phyloP scores from a whole-genome alignment of 1,140 invertebrate genomes.

The Doryteuthis pealeii region DNA sequence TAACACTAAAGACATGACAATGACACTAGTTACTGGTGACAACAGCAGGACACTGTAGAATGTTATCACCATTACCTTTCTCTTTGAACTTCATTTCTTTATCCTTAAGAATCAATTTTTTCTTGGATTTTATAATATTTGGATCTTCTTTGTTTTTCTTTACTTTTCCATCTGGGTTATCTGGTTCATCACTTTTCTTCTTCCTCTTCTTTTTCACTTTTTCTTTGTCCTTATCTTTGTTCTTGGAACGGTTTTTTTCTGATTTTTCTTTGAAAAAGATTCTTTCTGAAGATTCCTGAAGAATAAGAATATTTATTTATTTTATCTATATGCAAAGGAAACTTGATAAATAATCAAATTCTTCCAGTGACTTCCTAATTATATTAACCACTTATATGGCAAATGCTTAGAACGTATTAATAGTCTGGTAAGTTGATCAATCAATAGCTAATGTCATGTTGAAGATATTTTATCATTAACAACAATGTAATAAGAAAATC shows the following conservation, averaged over 20 bases:
- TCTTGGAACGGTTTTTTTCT: slow-evolving; percentile 21
- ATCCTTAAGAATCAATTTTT: slow-evolving; percentile 1
- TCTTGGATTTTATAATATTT: not conserved
- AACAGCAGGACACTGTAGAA: too few species aligned
- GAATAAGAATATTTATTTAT: not conserved
- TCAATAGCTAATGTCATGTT: too few species aligned
- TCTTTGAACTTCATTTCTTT: slow-evolving; percentile 11
- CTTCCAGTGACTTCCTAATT: too few species aligned
- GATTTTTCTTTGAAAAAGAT: not conserved
- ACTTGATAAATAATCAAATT: too few species aligned
- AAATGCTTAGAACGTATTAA: too few species aligned
- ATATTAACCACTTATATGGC: too few species aligned
- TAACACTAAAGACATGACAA: not conserved
- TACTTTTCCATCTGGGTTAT: slow-evolving; percentile 22
- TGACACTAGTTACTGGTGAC: too few species aligned
- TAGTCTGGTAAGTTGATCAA: too few species aligned
- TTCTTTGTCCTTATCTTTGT: slow-evolving; percentile 38
- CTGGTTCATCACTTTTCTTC: slow-evolving; percentile 27
- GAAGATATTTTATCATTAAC: too few species aligned
- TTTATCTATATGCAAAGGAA: too few species aligned
- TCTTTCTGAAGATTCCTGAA: not conserved
- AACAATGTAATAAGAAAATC: too few species aligned
- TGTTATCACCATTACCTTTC: slow-evolving; percentile 1
- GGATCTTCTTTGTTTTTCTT: slow-evolving; percentile 41
- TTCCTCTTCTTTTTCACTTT: slow-evolving; percentile 45